Evolutionary conservation across 2,797 vertebrate species (phyloP).

Genomic region (Sebastes wilsoni): DNA sequence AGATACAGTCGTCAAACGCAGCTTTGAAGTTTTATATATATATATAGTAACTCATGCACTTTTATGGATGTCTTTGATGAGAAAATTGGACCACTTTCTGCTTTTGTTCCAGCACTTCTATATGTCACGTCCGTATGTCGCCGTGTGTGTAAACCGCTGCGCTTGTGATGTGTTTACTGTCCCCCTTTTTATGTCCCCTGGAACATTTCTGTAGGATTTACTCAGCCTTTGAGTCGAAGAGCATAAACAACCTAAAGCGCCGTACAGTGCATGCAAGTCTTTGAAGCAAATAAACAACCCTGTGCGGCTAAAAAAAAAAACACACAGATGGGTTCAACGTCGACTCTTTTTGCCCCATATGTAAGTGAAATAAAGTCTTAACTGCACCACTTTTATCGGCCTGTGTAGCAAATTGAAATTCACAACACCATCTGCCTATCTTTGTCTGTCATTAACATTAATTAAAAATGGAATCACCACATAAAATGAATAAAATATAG

Average conservation of each 20-base stretch:
- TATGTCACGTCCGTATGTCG: slow-evolving; percentile 17
- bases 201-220: slow-evolving; percentile 48
- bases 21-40: slow-evolving; percentile 1
- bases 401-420: slow-evolving; percentile 11
- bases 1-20: slow-evolving; percentile 11
- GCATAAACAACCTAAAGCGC: slow-evolving; percentile 59
- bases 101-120: slow-evolving; percentile 4
- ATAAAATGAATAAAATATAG: slow-evolving; percentile 24
- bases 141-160: slow-evolving; percentile 9
- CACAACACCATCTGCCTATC: slow-evolving; percentile 1
- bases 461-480: slow-evolving; percentile 29
- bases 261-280: slow-evolving; percentile 18
- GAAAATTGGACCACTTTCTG: neutral
- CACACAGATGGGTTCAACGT: slow-evolving; percentile 24
- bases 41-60: neutral
- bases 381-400: slow-evolving; percentile 3
- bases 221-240: slow-evolving; percentile 26
- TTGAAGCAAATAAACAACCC: slow-evolving; percentile 57
- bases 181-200: slow-evolving; percentile 33
- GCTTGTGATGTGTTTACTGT: slow-evolving; percentile 45
- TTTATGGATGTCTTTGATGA: slow-evolving; percentile 14
- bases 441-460: slow-evolving; percentile 33
- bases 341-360: neutral
- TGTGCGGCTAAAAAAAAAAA: fast-evolving
- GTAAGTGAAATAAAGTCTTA: slow-evolving; percentile 19